A percentile compares a stretch with the other conserved stretches of the same genome.
Evolutionary conservation across 2,113 vertebrate genomes (phyloP).

Genomic region (Etheostoma cragini): DNA sequence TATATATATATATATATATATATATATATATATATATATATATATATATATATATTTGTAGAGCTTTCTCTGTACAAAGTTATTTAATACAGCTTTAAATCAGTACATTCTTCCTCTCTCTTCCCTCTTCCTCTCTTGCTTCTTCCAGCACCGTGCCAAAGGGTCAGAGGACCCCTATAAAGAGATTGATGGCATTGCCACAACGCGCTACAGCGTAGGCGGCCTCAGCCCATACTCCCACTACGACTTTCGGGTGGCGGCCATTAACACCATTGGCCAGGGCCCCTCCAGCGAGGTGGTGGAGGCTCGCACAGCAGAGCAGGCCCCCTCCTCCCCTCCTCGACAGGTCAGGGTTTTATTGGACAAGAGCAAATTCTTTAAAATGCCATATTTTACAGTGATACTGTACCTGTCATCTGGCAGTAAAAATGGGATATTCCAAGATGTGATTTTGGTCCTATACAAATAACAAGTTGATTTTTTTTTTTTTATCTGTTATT

Average conservation of each 20-base stretch:
- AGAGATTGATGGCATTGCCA: conserved; percentile 97
- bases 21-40: not conserved
- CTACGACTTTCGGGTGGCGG: conserved; percentile 95
- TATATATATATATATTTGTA: not conserved
- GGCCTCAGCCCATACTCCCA: conserved; percentile 98
- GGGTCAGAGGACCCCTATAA: conserved; percentile 93
- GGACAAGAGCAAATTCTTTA: not conserved
- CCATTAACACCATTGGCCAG: conserved; percentile 96
- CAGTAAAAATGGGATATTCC: not conserved
- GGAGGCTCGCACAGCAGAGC: conserved; percentile 94
- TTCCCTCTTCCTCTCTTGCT: conserved; percentile 15
- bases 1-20: too few relatives aligned
- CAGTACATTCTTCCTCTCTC: not conserved
- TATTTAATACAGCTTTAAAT: conserved; percentile 27
- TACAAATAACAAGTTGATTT: not conserved
- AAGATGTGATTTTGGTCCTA: not conserved
- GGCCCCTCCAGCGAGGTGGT: conserved; percentile 94
- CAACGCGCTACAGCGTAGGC: conserved; percentile 97
- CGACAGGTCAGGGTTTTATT: conserved; percentile 87
- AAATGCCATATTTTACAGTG: not conserved
- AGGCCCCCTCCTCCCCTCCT: conserved; percentile 96
- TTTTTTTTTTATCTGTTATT: not conserved
- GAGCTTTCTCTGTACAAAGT: not conserved
- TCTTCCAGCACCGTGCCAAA: conserved; percentile 90
- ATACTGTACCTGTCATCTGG: not conserved